Percentiles rank a stretch among this genome's conserved stretches.
phyloP scores from a whole-genome alignment of 2,888 invertebrate species.

The Criorhina ranunculi region DNA sequence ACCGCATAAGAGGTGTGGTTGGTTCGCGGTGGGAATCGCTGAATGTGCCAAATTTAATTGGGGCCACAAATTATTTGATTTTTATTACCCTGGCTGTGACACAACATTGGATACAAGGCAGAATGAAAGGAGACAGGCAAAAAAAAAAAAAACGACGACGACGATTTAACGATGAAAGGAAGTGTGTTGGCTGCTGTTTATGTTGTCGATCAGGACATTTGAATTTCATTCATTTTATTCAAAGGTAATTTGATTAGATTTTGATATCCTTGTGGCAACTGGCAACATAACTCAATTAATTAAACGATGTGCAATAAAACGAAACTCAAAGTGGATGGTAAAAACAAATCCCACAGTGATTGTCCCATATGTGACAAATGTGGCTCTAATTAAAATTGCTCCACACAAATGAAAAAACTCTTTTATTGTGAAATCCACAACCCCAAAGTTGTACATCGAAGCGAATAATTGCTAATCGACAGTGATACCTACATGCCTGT shows the following conservation, averaged over 20 bases:
- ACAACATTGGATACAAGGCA: background rate
- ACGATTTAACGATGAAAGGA: conserved; percentile 54
- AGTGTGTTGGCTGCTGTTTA: conserved; percentile 51
- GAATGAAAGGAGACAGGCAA: background rate
- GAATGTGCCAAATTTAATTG: conserved; percentile 72
- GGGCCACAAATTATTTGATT: conserved; percentile 68
- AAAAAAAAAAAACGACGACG: background rate
- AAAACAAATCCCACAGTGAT: conserved; percentile 52
- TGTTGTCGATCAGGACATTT: conserved; percentile 46
- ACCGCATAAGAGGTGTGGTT: conserved; percentile 61
- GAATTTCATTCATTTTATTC: conserved; percentile 35
- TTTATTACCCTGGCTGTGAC: conserved; percentile 42
- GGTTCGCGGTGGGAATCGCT: conserved; percentile 52
- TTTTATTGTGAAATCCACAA: conserved; percentile 72
- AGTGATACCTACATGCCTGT: conserved; percentile 60
- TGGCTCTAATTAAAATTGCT: conserved; percentile 79
- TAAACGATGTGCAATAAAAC: conserved; percentile 64
- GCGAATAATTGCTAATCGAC: conserved; percentile 78
- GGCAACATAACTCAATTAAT: conserved; percentile 73
- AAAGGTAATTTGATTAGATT: conserved; percentile 43
- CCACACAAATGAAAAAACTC: conserved; percentile 68
- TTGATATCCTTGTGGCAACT: conserved; percentile 14
- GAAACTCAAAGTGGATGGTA: conserved; percentile 21
- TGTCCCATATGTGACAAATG: conserved; percentile 77
- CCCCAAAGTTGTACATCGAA: conserved; percentile 64